Conservation (phyloP, 2,888 invertebrate genomes). For the Cryptosula pallasiana region DNA sequence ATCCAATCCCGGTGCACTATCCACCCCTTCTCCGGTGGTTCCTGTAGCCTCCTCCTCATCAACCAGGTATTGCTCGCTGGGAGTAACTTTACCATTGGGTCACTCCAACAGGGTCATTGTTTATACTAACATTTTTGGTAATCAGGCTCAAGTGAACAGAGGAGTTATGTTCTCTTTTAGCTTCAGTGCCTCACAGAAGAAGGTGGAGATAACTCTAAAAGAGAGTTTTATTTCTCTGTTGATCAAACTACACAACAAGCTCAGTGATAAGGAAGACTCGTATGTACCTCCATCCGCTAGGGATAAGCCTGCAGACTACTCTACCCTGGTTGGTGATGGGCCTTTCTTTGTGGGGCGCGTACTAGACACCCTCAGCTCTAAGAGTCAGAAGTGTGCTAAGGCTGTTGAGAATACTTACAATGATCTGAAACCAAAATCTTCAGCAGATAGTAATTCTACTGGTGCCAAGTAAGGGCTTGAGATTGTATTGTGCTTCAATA, state of each 20-base stretch:
- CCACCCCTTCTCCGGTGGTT: slow-evolving; percentile 1
- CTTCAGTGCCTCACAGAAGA: slow-evolving; percentile 29
- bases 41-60: background rate
- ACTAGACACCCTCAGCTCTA: slow-evolving; percentile 59
- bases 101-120: no score
- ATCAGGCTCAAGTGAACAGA: no score
- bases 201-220: slow-evolving; percentile 36
- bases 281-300: slow-evolving; percentile 56
- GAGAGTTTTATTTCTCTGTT: slow-evolving; percentile 80
- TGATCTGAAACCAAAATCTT: slow-evolving; percentile 66
- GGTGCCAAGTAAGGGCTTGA: background rate
- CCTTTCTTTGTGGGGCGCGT: slow-evolving; percentile 78
- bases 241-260: slow-evolving; percentile 81
- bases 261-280: slow-evolving; percentile 75
- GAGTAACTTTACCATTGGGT: no score
- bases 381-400: slow-evolving; percentile 34
- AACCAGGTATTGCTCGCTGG: no score
- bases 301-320: background rate
- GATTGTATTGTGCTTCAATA: no score
- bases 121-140: no score
- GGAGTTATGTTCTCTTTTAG: slow-evolving; percentile 1
- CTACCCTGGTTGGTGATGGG: slow-evolving; percentile 70
- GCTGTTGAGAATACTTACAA: slow-evolving; percentile 66
- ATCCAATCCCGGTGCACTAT: background rate
- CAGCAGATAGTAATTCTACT: slow-evolving; percentile 23